Evolutionary conservation across 2,888 invertebrate genomes (phyloP).

Genomic region (Steromphala cineraria): DNA sequence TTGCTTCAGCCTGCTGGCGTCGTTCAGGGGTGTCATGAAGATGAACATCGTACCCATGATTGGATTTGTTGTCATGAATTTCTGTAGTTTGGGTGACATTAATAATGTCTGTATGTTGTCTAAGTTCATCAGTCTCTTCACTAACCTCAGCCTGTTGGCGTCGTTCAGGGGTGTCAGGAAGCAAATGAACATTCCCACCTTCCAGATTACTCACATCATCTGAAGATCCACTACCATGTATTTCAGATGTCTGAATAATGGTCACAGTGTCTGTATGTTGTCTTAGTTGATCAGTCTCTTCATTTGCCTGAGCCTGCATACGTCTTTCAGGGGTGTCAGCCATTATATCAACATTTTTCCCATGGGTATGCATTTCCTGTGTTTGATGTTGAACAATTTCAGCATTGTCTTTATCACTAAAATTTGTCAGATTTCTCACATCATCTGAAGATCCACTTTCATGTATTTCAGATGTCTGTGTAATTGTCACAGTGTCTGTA

Average conservation of each 20-base stretch:
- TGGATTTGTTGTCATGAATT: no score
- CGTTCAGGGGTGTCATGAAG: background rate
- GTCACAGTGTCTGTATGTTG: background rate
- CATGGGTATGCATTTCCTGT: background rate
- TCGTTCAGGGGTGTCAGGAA: no score
- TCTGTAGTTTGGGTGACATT: background rate
- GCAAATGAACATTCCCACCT: no score
- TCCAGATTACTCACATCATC: no score
- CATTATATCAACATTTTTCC: background rate
- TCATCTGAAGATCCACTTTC: no score
- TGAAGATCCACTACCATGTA: background rate
- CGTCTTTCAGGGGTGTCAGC: background rate
- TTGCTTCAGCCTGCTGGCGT: background rate
- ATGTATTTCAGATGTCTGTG: background rate
- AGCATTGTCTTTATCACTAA: background rate
- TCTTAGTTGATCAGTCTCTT: background rate
- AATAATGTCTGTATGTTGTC: background rate
- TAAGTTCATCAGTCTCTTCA: background rate
- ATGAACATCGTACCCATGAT: no score
- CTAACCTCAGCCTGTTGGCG: no score
- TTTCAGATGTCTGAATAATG: background rate
- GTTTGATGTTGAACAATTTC: background rate
- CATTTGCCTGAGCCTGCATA: background rate
- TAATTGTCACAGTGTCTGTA: background rate
- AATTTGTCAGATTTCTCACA: no score